A percentile compares a stretch with the other conserved stretches of the same genome.
Conservation (phyloP, 2,888 invertebrate species). For the Leptinotarsa peninsularis region DNA sequence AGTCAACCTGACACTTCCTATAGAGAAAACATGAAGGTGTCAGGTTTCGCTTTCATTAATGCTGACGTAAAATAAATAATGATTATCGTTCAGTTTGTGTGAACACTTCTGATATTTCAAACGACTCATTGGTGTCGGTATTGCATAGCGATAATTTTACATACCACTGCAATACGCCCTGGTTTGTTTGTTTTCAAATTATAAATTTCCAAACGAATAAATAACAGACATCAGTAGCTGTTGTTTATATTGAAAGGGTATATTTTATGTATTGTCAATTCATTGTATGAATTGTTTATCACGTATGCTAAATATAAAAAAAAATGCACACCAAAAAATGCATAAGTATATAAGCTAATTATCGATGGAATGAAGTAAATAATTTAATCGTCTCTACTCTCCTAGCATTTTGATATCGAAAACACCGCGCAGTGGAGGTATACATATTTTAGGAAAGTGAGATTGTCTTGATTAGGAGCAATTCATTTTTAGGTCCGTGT, state of each 20-base stretch:
- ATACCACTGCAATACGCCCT: background rate
- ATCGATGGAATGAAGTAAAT: no score
- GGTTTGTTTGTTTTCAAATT: slow-evolving; percentile 1
- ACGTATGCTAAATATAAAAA: no score
- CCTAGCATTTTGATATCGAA: no score
- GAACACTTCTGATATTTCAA: slow-evolving; percentile 5
- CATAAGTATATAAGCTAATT: no score
- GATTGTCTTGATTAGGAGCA: no score
- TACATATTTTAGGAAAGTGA: no score
- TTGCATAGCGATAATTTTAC: slow-evolving; percentile 1
- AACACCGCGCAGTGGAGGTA: no score
- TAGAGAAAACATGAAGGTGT: background rate
- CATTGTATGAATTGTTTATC: background rate
- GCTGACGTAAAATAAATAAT: slow-evolving; percentile 10
- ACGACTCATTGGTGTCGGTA: background rate
- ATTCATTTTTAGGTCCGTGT: no score
- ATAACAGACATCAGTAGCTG: background rate
- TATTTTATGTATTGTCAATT: background rate
- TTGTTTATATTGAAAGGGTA: background rate
- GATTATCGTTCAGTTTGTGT: slow-evolving; percentile 1
- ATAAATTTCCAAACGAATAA: background rate
- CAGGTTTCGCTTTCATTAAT: background rate
- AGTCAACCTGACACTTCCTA: background rate
- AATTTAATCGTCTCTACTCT: no score
- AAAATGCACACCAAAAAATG: no score